phyloP scores from a whole-genome alignment of 2,888 invertebrate species.

The Agrilus biguttatus region DNA sequence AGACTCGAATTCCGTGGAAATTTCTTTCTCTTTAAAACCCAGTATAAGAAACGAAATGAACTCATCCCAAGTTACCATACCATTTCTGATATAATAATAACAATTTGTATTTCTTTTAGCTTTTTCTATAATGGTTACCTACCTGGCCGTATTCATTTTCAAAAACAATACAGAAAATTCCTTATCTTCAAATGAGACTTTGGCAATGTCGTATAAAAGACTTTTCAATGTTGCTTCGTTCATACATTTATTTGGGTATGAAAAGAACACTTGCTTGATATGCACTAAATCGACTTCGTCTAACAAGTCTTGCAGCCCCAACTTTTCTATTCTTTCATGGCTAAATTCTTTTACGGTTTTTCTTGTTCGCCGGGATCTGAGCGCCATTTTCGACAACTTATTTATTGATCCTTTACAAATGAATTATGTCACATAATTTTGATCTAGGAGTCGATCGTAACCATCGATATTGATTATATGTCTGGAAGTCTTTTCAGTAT shows the following conservation, averaged over 20 bases:
- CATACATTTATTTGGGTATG: constrained; percentile 30
- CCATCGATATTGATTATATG: no score
- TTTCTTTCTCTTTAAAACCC: constrained; percentile 54
- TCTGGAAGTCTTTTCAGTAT: no score
- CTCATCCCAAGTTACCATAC: constrained; percentile 56
- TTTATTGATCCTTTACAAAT: no score
- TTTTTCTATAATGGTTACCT: not conserved
- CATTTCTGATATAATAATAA: constrained; percentile 25
- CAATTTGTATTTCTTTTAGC: not conserved
- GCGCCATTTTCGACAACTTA: not conserved
- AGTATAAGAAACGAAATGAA: constrained; percentile 61
- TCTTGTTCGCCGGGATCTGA: constrained; percentile 3
- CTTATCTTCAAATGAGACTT: constrained; percentile 38
- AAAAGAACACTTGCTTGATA: constrained; percentile 34
- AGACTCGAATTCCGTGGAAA: constrained; percentile 43
- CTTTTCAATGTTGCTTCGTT: constrained; percentile 31
- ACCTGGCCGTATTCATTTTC: constrained; percentile 35
- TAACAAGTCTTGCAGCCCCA: constrained; percentile 31
- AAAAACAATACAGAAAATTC: constrained; percentile 47
- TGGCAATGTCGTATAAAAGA: constrained; percentile 30
- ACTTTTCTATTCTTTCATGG: constrained; percentile 1
- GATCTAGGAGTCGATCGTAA: no score
- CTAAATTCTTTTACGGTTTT: not conserved
- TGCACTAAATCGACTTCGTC: constrained; percentile 33
- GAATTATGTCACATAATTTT: no score